Base-by-base conservation (phyloP, 2,888 invertebrate species). In the Plebejus argus region DNA sequence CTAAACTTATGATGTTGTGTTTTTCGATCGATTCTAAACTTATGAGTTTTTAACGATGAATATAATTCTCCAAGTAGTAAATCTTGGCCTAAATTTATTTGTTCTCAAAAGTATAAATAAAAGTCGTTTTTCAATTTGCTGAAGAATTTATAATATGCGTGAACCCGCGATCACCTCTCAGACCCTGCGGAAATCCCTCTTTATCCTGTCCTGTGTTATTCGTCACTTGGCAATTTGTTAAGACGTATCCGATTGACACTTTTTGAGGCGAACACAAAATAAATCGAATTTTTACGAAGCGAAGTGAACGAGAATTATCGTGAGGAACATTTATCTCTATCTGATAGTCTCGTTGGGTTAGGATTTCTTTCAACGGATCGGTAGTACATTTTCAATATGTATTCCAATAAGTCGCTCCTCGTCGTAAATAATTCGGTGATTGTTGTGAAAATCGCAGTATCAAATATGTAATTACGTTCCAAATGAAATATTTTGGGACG, bases 251-350 rank as follows among this genome's bases (percentile, higher is more conserved):
- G n/a, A 20, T n/a, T 61, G 53, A 61, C 76, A 33, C 61, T 76
- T 76, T 75, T 53, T 76, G 18, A 35, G 56, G 33, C 56, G 35
- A 61, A 58, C 61, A 61, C 23, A 39, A 66, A 77, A 70, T 70
- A 77, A 56, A 56, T 70, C 70, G 56, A 56, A n/a, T 72, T 56
- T 49, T 35, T 23, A 39, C 49, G 61, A 20, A 71, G 15, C 8
- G 53, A 61, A 72, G 45, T 79, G 78, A 18, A 79, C 35, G 61
- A 70, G 70, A 18, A 77, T 8, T 49, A 74, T 74, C 15, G 20
- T 20, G 71, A 7, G 49, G 15, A 23, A 28, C 23, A 7, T 49
- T 53, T 18, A 45, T 45, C 15, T 72, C n/a, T 72, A n/a, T 72
- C 12, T 45, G 45, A 39, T 20, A 20, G 12, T 39, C n/a, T 39